These are phyloP conservation scores for Agriotes lineatus DNA, from an alignment of 2,888 invertebrate species.

Conservation along the genomic window DNA sequence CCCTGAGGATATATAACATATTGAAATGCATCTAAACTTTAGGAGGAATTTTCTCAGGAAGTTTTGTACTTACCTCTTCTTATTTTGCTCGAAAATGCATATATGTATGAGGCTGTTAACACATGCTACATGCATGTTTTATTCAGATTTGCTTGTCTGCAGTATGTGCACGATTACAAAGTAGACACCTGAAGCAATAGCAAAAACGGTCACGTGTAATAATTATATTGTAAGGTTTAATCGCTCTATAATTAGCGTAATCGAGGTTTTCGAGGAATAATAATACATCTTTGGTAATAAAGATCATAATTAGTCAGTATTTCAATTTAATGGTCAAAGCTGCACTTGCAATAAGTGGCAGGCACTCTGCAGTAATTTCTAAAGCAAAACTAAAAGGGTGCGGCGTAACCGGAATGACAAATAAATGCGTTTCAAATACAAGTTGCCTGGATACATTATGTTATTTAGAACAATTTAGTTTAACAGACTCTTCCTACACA, in stretches of 20 bases:
- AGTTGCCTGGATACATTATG: neutral
- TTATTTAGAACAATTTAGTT: constrained; percentile 27
- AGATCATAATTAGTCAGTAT: too few relatives aligned
- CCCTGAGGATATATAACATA: constrained; percentile 24
- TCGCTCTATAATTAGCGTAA: too few relatives aligned
- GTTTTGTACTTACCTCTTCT: constrained; percentile 36
- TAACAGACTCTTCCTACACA: constrained; percentile 22
- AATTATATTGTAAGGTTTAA: neutral
- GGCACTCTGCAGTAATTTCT: too few relatives aligned
- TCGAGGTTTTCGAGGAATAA: too few relatives aligned
- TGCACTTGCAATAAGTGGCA: too few relatives aligned
- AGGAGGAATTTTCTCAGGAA: constrained; percentile 34
- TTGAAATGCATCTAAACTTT: constrained; percentile 42
- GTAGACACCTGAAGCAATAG: neutral
- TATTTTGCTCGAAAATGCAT: constrained; percentile 38
- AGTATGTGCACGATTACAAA: constrained; percentile 27
- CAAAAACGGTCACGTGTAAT: too few relatives aligned
- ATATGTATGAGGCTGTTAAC: constrained; percentile 45
- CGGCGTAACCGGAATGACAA: neutral
- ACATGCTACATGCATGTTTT: constrained; percentile 43
- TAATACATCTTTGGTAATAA: too few relatives aligned
- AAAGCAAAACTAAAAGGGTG: neutral
- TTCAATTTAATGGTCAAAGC: too few relatives aligned
- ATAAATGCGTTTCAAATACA: constrained; percentile 4
- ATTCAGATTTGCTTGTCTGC: constrained; percentile 40